Base-by-base conservation (phyloP, 2,113 vertebrate species). In the Paracanthobrama guichenoti region DNA sequence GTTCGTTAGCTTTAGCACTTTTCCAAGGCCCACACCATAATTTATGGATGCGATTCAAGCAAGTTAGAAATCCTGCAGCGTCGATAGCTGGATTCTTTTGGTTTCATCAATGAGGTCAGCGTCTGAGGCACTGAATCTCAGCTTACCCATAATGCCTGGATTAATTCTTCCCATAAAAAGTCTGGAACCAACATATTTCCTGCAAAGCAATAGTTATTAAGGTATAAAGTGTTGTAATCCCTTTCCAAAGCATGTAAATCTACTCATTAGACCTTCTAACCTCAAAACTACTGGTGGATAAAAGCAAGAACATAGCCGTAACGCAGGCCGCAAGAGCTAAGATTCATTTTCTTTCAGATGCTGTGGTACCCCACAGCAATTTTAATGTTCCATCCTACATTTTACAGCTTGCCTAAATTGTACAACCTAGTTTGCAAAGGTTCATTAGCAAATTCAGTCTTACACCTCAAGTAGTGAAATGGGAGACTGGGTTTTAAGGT, bases 211-310 rank as follows among this genome's bases (percentile, higher is more conserved):
- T 53, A 39, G 78, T 53, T 81, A 77, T 44, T 73, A n/a, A 35
- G 55, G 42, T 66, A 55, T 82, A 71, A 24, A 82, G n/a, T 14
- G 18, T 26, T 81, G 22, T 87, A 87, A 87, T 87, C 86, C 86
- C 69, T 46, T 55, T 82, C 53, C 60, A 42, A 39, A 57, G 62
- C 79, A 66, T 67, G 75, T 79, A 79, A n/a, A 82, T 82, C 80
- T 79, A 53, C 83, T 79, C 75, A 82, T 82, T 85, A 85, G 66
- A 82, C 72, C 35, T 59, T 69, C 50, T 46, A 60, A 82, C 83
- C 79, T 62, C 73, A 81, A 78, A 82, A 80, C 26, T 62, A 48
- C 72, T 73, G 55, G 55, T 46, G 66, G 31, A 81, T 78, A 59
- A 77, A 69, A 72, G 72, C 39, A 84, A 66, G n/a, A 80, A 35